Base-by-base conservation (phyloP, 2,113 vertebrate species). In the Lathamus discolor region DNA sequence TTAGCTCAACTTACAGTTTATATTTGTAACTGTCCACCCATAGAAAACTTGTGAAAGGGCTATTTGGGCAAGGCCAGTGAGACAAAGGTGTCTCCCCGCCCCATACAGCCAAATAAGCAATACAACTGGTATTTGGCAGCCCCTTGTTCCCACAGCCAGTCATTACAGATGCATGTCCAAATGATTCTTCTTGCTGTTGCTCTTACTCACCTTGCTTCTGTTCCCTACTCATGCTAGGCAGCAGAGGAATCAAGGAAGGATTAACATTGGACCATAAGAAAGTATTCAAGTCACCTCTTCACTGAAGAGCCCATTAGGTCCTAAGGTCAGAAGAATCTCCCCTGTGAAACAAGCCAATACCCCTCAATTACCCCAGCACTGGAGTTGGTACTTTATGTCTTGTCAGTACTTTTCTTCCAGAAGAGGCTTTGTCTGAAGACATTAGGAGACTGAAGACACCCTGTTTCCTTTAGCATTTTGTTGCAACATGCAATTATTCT, bases 361-460 rank as follows among this genome's bases (percentile, higher is more conserved):
- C 17, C 29, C 44, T 55, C 66, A 73, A 17, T 3, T 78, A 2
- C 33, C 39, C 17, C 18, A 41, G 37, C n/a, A 54, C 29, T 4
- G 2, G 17, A 52, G 28, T 0, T 17, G 10, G 33, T 49, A 49
- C 46, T 24, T 59, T 37, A 2, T 0, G 1, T 20, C 61, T 61
- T 67, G 14, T n/a, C 75, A 80, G 46, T 4, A 31, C 63, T 43
- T n/a, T 41, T 28, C 85, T 80, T 83, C 64, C 62, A 62, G 49
- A 54, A 82, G 14, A 28, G 43, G 18, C 28, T 86, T 74, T 57
- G 17, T 55, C 54, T 77, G 52, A 91, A 79, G 55, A 28, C 11
- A 37, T 29, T 23, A 81, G 61, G 55, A 87, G 37, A 37, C 12
- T 33, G 19, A 33, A 46, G 51, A 78, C 33, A 70, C 12, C 9